A percentile compares a stretch with the other conserved stretches of the same genome.
These are phyloP conservation scores for Orestias chungarensis DNA, from an alignment of 2,797 vertebrate genomes.

Conservation along the genomic window DNA sequence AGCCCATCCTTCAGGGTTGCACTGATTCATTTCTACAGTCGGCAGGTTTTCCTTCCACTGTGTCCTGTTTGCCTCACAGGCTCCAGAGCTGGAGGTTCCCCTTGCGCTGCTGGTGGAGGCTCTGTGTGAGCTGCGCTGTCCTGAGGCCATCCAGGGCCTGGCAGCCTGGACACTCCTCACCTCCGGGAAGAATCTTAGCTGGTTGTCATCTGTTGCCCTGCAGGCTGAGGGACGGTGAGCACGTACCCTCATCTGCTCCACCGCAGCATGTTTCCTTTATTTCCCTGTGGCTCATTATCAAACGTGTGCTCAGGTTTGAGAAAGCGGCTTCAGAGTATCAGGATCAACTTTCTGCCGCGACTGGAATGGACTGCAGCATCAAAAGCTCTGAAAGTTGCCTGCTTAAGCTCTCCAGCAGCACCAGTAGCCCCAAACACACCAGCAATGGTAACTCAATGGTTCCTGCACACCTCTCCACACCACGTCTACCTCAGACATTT, in stretches of 20 bases:
- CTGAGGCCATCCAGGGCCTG: slow-evolving; percentile 96
- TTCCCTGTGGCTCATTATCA: background rate
- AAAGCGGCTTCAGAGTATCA: slow-evolving; percentile 95
- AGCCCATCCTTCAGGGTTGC: background rate
- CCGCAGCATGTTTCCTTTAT: background rate
- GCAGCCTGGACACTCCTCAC: slow-evolving; percentile 89
- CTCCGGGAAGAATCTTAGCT: slow-evolving; percentile 87
- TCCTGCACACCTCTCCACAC: background rate
- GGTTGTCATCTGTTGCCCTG: slow-evolving; percentile 92
- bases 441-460: slow-evolving; percentile 81
- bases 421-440: slow-evolving; percentile 91
- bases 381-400: slow-evolving; percentile 86
- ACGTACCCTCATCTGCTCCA: background rate
- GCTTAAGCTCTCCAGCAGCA: slow-evolving; percentile 85
- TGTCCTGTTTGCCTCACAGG: slow-evolving; percentile 70
- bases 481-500: too few relatives aligned
- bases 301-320: slow-evolving; percentile 86
- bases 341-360: slow-evolving; percentile 92
- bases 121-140: slow-evolving; percentile 93
- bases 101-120: slow-evolving; percentile 95
- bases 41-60: background rate
- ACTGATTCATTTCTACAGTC: background rate
- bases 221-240: slow-evolving; percentile 95
- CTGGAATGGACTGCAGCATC: slow-evolving; percentile 92
- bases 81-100: slow-evolving; percentile 91